phyloP scores from a whole-genome alignment of 2,888 invertebrate species.

The Drosophila tanythrix region DNA sequence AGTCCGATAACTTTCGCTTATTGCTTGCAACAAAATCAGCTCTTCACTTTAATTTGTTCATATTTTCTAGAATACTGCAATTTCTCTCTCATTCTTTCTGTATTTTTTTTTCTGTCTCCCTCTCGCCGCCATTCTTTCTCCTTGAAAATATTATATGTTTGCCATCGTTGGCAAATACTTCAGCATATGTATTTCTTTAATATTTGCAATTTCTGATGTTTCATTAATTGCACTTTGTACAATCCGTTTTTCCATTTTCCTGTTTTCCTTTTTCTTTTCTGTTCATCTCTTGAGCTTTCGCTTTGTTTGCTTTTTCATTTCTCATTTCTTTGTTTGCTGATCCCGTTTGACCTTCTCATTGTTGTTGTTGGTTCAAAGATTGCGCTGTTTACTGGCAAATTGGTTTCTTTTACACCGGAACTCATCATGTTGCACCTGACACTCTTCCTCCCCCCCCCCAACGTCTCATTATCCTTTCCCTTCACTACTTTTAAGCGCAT shows the following conservation, averaged over 20 bases:
- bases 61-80: neutral
- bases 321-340: conserved; percentile 16
- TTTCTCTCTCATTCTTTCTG: neutral
- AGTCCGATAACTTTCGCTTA: neutral
- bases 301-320: conserved; percentile 2
- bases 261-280: neutral
- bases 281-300: conserved; percentile 14
- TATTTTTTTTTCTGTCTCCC: neutral
- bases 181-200: conserved; percentile 8
- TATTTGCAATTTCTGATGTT: conserved; percentile 29
- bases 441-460: neutral
- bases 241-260: conserved; percentile 4
- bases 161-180: neutral
- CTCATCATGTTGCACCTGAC: conserved; percentile 46
- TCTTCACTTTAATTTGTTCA: neutral
- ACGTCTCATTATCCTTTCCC: neutral
- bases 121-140: neutral
- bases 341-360: conserved; percentile 50
- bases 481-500: conserved; percentile 38
- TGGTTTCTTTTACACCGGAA: conserved; percentile 69
- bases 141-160: neutral
- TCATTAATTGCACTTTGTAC: conserved; percentile 53
- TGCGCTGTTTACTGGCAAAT: conserved; percentile 69
- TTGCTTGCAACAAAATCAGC: neutral
- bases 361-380: conserved; percentile 46